These are phyloP conservation scores for Globicephala melas DNA, from an alignment of 2,113 vertebrate species.

Conservation along the genomic window DNA sequence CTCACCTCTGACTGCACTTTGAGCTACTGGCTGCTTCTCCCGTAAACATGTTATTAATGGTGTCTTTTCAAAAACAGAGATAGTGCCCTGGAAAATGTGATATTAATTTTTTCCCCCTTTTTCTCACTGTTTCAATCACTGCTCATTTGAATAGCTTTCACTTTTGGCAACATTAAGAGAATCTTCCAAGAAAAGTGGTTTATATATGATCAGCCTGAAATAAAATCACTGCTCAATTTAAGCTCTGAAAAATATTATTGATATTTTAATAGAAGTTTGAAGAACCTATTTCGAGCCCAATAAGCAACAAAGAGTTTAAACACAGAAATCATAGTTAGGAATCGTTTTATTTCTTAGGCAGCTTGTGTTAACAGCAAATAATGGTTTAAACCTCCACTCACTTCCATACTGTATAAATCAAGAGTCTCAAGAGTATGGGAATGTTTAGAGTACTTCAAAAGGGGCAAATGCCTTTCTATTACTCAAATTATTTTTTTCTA, in stretches of 20 bases:
- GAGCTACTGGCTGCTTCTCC: slow-evolving; percentile 83
- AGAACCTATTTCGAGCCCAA: slow-evolving; percentile 77
- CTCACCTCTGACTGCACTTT: slow-evolving; percentile 85
- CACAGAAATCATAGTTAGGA: slow-evolving; percentile 76
- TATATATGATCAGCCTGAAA: slow-evolving; percentile 82
- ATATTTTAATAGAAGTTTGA: slow-evolving; percentile 85
- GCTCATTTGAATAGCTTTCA: slow-evolving; percentile 85
- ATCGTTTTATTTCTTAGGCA: slow-evolving; percentile 78
- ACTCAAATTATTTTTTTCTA: slow-evolving; percentile 51
- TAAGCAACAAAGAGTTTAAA: slow-evolving; percentile 82
- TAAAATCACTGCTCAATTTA: slow-evolving; percentile 85
- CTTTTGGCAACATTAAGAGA: slow-evolving; percentile 85
- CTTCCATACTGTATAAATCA: slow-evolving; percentile 65
- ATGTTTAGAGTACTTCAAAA: slow-evolving; percentile 38
- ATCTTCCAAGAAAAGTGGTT: slow-evolving; percentile 80
- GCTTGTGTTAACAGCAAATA: slow-evolving; percentile 77
- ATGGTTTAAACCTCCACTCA: slow-evolving; percentile 70
- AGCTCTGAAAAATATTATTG: slow-evolving; percentile 84
- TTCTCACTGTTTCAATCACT: slow-evolving; percentile 83
- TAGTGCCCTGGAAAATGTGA: slow-evolving; percentile 81
- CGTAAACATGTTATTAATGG: slow-evolving; percentile 85
- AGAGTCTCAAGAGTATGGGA: slow-evolving; percentile 65
- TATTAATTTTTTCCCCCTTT: slow-evolving; percentile 83
- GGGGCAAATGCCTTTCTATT: neutral
- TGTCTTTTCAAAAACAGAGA: slow-evolving; percentile 85